phyloP scores from a whole-genome alignment of 2,797 vertebrate species.

The Chaunax sp. region DNA sequence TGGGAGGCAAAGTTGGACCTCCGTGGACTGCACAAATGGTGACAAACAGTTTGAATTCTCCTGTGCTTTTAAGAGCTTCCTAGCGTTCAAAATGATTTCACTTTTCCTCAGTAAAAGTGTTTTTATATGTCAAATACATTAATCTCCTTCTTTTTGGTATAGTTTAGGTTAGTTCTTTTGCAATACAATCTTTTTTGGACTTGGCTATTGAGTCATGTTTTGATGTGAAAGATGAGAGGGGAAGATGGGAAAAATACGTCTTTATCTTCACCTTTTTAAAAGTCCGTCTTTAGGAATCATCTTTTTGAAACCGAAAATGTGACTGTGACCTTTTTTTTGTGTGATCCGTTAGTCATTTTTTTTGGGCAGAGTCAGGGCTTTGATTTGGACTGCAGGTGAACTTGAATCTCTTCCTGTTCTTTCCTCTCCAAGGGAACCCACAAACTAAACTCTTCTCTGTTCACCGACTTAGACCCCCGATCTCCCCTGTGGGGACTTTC shows the following conservation, averaged over 20 bases:
- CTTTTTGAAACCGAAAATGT: conserved; percentile 63
- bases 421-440: conserved; percentile 67
- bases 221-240: conserved; percentile 64
- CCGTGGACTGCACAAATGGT: conserved; percentile 73
- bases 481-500: conserved; percentile 69
- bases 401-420: conserved; percentile 55
- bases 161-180: conserved; percentile 64
- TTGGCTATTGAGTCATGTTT: conserved; percentile 51
- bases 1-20: conserved; percentile 83
- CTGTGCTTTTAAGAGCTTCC: conserved; percentile 61
- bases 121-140: conserved; percentile 77
- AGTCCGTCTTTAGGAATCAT: conserved; percentile 12
- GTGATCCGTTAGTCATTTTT: conserved; percentile 46
- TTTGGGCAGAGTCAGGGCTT: conserved; percentile 41
- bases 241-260: conserved; percentile 62
- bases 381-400: conserved; percentile 70
- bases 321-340: conserved; percentile 57
- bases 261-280: conserved; percentile 42
- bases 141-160: conserved; percentile 50
- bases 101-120: conserved; percentile 71
- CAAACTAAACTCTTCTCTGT: conserved; percentile 73
- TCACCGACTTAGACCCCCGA: conserved; percentile 68
- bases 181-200: conserved; percentile 54
- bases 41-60: conserved; percentile 73
- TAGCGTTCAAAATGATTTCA: conserved; percentile 66